These are phyloP conservation scores for Rhinoptilus africanus DNA, from an alignment of 2,113 vertebrate genomes.

Conservation along the genomic window DNA sequence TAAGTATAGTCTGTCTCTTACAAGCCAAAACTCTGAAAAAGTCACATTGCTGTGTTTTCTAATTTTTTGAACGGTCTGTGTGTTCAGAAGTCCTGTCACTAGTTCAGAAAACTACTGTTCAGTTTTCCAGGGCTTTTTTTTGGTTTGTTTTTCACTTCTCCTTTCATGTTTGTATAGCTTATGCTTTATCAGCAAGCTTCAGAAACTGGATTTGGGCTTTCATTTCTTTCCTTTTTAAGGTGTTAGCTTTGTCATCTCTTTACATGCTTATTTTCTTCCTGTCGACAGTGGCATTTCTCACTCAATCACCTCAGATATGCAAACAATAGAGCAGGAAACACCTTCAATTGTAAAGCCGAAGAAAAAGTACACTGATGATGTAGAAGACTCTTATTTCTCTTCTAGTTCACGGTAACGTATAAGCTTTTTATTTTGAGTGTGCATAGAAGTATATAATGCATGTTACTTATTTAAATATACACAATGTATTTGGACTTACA, in stretches of 20 bases:
- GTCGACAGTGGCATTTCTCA: slow-evolving; percentile 88
- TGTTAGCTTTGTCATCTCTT: background rate
- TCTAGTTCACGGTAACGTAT: slow-evolving; percentile 70
- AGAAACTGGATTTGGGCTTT: background rate
- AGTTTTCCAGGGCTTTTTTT: background rate
- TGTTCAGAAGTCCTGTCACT: background rate
- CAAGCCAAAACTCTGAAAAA: background rate
- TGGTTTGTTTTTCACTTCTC: background rate
- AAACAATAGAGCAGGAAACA: slow-evolving; percentile 91
- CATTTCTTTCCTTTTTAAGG: background rate
- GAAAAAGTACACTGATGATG: slow-evolving; percentile 77
- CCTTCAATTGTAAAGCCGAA: slow-evolving; percentile 71
- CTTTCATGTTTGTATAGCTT: background rate
- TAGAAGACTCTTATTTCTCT: slow-evolving; percentile 76
- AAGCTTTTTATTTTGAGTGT: background rate
- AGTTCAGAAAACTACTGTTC: background rate
- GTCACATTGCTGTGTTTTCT: background rate
- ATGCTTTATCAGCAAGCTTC: background rate
- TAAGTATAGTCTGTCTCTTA: background rate
- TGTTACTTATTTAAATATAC: background rate
- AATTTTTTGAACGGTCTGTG: background rate
- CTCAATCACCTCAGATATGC: slow-evolving; percentile 90
- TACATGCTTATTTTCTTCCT: background rate
- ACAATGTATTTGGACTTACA: background rate
- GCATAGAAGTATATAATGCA: background rate